These are phyloP conservation scores for Onychomys torridus DNA, from an alignment of 2,797 vertebrate species.

Conservation along the genomic window DNA sequence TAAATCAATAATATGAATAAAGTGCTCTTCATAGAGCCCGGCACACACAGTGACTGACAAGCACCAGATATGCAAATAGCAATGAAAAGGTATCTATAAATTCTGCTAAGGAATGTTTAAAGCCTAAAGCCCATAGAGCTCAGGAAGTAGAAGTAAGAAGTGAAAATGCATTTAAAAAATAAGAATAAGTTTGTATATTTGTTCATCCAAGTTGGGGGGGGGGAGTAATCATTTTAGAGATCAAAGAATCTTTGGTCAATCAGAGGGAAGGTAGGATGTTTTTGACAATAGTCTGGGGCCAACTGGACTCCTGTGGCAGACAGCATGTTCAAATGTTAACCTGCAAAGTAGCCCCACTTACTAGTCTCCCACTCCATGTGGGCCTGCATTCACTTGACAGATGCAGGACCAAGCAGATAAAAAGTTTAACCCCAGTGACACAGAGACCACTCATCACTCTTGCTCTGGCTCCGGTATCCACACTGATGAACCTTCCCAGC, in stretches of 20 bases:
- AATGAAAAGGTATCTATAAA: background rate
- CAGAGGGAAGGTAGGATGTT: background rate
- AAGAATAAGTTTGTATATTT: background rate
- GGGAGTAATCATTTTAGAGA: background rate
- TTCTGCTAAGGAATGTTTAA: background rate
- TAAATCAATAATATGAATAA: slow-evolving; percentile 9
- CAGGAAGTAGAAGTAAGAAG: background rate
- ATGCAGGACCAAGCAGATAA: background rate
- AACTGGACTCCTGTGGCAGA: slow-evolving; percentile 5
- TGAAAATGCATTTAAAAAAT: slow-evolving; percentile 36
- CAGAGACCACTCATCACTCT: background rate
- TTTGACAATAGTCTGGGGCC: background rate
- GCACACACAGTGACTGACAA: background rate
- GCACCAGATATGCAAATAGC: background rate
- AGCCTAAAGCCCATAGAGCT: background rate
- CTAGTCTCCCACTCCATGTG: accelerated
- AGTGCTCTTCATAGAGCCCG: background rate
- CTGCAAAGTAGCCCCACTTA: background rate
- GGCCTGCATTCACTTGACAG: background rate
- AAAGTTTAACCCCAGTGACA: slow-evolving; percentile 20
- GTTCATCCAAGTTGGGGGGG: background rate
- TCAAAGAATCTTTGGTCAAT: slow-evolving; percentile 14
- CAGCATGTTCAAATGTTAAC: background rate
- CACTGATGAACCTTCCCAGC: background rate
- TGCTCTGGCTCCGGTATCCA: background rate